These are phyloP conservation scores for Chrysaora quinquecirrha DNA, from an alignment of 30 jellyfish, hydroid and myxozoan genomes.

Conservation along the genomic window DNA sequence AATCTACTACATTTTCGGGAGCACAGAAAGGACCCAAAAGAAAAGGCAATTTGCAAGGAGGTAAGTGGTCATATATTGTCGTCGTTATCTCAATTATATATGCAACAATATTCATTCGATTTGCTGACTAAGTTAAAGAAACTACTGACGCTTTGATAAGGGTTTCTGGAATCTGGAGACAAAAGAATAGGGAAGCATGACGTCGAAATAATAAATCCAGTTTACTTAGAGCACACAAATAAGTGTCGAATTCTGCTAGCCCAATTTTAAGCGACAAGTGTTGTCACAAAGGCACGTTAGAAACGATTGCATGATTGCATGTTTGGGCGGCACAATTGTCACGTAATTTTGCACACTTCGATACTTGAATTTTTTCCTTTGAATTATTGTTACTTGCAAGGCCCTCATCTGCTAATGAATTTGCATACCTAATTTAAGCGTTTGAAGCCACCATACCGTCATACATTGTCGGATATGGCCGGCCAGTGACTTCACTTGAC, in stretches of 20 bases:
- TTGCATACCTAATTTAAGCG: no score
- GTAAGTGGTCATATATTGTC: constrained; percentile 7
- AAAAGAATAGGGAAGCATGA: not conserved
- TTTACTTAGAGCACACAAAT: not conserved
- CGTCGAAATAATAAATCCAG: not conserved
- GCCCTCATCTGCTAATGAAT: no score
- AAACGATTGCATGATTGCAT: no score
- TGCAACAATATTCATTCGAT: not conserved
- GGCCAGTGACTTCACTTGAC: no score
- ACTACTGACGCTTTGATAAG: not conserved
- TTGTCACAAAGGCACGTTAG: no score
- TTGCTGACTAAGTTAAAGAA: not conserved
- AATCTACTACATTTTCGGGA: constrained; percentile 50
- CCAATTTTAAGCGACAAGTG: not conserved
- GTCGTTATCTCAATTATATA: not conserved
- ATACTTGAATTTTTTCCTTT: no score
- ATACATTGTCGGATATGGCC: no score
- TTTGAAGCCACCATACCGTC: no score
- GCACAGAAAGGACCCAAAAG: constrained; percentile 4
- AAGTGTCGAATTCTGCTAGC: no score
- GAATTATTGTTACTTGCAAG: no score
- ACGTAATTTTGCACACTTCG: no score
- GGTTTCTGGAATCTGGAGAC: not conserved
- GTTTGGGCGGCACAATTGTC: no score
- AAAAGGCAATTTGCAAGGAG: constrained; percentile 19